Conservation (phyloP, 2,113 vertebrate genomes). For the Poicephalus meyeri region DNA sequence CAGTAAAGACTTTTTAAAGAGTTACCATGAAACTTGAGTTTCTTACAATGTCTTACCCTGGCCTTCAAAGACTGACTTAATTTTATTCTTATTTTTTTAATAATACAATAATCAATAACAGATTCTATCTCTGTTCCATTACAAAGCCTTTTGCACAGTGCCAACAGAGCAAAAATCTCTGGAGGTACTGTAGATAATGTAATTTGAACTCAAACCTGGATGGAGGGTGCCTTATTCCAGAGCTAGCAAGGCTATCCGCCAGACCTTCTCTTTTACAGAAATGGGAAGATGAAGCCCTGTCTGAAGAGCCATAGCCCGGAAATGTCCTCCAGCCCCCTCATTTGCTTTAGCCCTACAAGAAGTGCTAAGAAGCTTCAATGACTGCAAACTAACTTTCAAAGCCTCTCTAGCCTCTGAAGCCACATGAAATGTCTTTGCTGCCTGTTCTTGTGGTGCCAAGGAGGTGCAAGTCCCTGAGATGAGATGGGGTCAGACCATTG, state of each 20-base stretch:
- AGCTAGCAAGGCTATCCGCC: not conserved
- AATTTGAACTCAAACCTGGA: constrained; percentile 36
- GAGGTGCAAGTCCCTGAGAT: not conserved
- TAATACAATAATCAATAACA: constrained; percentile 43
- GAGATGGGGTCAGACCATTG: rapidly evolving
- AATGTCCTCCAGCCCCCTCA: not conserved
- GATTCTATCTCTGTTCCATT: constrained; percentile 32
- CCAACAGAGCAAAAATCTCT: not conserved
- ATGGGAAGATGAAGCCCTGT: not conserved
- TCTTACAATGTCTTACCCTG: not conserved
- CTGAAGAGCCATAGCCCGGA: not conserved
- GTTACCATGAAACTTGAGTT: constrained; percentile 2
- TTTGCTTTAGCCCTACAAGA: not conserved
- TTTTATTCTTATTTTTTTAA: constrained; percentile 29
- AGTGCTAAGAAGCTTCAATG: not conserved
- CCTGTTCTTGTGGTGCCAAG: not conserved
- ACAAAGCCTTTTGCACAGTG: constrained; percentile 26
- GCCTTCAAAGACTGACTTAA: constrained; percentile 12
- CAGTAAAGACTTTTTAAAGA: not conserved
- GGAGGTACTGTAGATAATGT: not conserved
- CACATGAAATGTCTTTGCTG: not conserved
- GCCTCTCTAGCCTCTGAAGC: not conserved
- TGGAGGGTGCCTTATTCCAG: not conserved
- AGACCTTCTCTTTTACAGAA: not conserved
- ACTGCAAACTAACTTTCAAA: not conserved